Evolutionary conservation across 2,888 invertebrate genomes (phyloP).

Genomic region (Oscheius myriophilus): DNA sequence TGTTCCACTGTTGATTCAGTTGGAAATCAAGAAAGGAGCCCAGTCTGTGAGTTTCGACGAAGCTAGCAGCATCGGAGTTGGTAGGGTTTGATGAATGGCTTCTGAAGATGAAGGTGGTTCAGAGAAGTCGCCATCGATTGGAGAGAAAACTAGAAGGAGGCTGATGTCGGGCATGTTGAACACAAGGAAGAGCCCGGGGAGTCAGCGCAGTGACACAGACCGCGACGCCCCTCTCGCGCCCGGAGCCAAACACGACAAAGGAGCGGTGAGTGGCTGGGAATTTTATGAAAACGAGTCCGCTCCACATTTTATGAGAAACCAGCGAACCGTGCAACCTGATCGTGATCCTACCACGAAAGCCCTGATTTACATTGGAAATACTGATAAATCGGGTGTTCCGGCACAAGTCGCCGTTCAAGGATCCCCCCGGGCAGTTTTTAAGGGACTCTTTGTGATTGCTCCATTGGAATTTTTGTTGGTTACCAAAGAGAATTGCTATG

Average conservation of each 20-base stretch:
- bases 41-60: constrained; percentile 21
- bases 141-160: constrained; percentile 43
- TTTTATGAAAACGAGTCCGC: too few species aligned
- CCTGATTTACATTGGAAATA: too few species aligned
- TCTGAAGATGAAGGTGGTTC: neutral
- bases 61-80: constrained; percentile 16
- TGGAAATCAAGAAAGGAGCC: constrained; percentile 37
- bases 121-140: constrained; percentile 37
- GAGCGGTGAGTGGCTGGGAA: neutral
- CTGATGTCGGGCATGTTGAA: constrained; percentile 31
- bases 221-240: constrained; percentile 26
- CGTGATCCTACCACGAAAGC: neutral
- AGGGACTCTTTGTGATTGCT: too few species aligned
- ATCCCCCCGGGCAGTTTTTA: too few species aligned
- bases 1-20: constrained; percentile 45
- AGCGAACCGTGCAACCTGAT: neutral
- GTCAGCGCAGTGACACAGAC: constrained; percentile 1
- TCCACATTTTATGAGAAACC: too few species aligned
- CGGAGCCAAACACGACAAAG: constrained; percentile 3
- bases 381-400: too few species aligned
- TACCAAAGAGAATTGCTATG: too few species aligned
- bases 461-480: too few species aligned
- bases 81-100: constrained; percentile 5
- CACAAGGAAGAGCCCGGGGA: constrained; percentile 36
- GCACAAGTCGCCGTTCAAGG: too few species aligned